Base-by-base conservation (phyloP, 64 coral and sea anemone species). In the Anthopleura sola region DNA sequence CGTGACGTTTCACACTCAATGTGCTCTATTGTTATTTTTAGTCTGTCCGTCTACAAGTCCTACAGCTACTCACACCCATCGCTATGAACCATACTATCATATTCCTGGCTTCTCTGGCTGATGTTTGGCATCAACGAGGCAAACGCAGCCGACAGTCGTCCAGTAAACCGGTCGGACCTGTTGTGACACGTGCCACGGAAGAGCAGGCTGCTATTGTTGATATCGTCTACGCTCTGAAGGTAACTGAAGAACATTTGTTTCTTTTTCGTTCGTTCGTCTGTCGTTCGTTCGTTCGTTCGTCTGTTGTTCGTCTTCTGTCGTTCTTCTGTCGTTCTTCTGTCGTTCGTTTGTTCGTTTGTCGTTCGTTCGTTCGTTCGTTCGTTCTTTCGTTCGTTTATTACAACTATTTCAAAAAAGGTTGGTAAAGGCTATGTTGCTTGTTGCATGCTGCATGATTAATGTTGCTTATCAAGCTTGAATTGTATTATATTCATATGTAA, bases 51-150 rank as follows among this genome's bases (percentile, higher is more conserved):
- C 95, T 94, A 3, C 92, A 92, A 29, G 93, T 98, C 21, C 84
- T 98, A 46, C 89, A 98, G 37, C 76, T 98, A 13, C 89, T 98
- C 15, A 98, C 95, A 0, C 95, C 95, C 16, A 86, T 98, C 33
- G 90, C 90, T 24, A 98, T 98, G 95, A 91, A 90, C 26, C 95
- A 98, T 36, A 98, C 92, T 8, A 98, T 98, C 23, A 83, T 98
- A 21, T 94, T 98, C 68, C 78, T 98, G 46, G 95, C 95, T 37
- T 98, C 95, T 20, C 86, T 98, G 17, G 95, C 95, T 6, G 95
- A 98, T 84, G 95, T 98, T 49, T 98, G 95, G 95, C 84, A 98
- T 68, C 88, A 91, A 58, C 88, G 90, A 86, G 85, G 87, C 40
- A 83, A 94, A 33, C 56, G 92, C 66, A 49, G 81, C 62, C 55